Evolutionary conservation across 2,888 invertebrate species (phyloP).

Genomic region (Pseudolycoriella hygida): DNA sequence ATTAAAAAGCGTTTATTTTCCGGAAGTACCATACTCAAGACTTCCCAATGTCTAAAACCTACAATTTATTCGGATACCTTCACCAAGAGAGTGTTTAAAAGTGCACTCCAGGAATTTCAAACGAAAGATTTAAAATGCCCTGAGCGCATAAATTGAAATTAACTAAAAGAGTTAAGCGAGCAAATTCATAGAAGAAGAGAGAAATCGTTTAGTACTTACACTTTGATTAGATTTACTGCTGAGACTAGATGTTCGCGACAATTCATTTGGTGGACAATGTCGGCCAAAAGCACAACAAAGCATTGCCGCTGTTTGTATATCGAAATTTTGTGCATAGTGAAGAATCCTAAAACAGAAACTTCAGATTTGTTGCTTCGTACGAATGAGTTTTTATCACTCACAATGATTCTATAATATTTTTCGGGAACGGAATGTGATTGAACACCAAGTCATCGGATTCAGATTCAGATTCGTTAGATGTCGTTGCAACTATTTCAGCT

Average conservation of each 20-base stretch:
- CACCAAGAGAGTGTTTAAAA: too few relatives aligned
- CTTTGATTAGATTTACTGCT: conserved; percentile 37
- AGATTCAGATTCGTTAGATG: conserved; percentile 27
- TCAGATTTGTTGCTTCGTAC: not conserved
- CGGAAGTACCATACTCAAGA: too few relatives aligned
- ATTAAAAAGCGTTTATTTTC: too few relatives aligned
- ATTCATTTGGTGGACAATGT: conserved; percentile 29
- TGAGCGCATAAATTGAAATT: too few relatives aligned
- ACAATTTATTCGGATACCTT: too few relatives aligned
- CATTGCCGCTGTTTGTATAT: conserved; percentile 90
- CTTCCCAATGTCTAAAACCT: too few relatives aligned
- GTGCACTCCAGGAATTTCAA: too few relatives aligned
- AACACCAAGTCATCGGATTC: conserved; percentile 46
- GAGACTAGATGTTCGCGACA: conserved; percentile 24
- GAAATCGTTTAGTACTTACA: conserved; percentile 23
- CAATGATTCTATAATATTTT: conserved; percentile 69
- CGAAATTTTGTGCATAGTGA: conserved; percentile 62
- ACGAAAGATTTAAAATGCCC: too few relatives aligned
- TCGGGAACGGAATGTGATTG: conserved; percentile 69
- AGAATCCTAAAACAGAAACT: conserved; percentile 39
- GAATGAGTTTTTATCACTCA: conserved; percentile 31
- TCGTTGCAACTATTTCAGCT: conserved; percentile 49
- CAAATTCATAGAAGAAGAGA: conserved; percentile 10
- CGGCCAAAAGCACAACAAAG: conserved; percentile 73
- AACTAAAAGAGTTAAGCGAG: too few relatives aligned